Conservation (phyloP, 1,140 invertebrate genomes). For the Tetranychus cinnabarinus region DNA sequence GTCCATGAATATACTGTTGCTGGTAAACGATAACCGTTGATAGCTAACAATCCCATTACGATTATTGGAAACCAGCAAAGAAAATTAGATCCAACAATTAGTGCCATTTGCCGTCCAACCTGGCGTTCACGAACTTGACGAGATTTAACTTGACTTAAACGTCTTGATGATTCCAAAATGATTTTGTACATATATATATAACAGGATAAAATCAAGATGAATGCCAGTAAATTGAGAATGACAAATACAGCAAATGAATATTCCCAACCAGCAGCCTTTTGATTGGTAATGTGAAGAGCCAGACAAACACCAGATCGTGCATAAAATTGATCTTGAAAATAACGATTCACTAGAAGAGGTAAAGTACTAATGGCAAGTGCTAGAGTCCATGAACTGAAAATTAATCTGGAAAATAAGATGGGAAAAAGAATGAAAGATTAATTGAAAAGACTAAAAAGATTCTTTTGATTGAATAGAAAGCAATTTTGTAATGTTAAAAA, state of each 20-base stretch:
- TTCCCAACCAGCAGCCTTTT: conserved; percentile 34
- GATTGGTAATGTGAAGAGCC: conserved; percentile 34
- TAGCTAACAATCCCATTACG: conserved; percentile 22
- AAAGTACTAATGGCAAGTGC: conserved; percentile 35
- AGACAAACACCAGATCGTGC: conserved; percentile 44
- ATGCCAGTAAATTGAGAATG: conserved; percentile 34
- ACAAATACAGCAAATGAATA: conserved; percentile 47
- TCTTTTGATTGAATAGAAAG: not conserved
- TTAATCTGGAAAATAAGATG: conserved; percentile 12
- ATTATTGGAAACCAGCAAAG: conserved; percentile 27
- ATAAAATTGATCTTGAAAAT: conserved; percentile 37
- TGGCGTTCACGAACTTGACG: conserved; percentile 7
- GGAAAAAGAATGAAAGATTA: not conserved
- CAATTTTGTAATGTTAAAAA: not conserved
- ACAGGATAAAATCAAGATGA: conserved; percentile 23
- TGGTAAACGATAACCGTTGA: conserved; percentile 20
- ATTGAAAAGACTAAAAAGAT: not conserved
- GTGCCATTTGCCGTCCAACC: conserved; percentile 20
- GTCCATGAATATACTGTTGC: conserved; percentile 21
- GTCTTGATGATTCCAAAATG: conserved; percentile 36
- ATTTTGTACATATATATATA: conserved; percentile 30
- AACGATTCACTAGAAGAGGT: conserved; percentile 36
- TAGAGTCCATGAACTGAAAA: conserved; percentile 35
- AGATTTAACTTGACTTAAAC: conserved; percentile 18
- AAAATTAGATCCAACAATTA: conserved; percentile 24